A percentile compares a stretch with the other conserved stretches of the same genome.
Evolutionary conservation across 2,797 vertebrate species (phyloP).

Genomic region (Megaceryle alcyon): DNA sequence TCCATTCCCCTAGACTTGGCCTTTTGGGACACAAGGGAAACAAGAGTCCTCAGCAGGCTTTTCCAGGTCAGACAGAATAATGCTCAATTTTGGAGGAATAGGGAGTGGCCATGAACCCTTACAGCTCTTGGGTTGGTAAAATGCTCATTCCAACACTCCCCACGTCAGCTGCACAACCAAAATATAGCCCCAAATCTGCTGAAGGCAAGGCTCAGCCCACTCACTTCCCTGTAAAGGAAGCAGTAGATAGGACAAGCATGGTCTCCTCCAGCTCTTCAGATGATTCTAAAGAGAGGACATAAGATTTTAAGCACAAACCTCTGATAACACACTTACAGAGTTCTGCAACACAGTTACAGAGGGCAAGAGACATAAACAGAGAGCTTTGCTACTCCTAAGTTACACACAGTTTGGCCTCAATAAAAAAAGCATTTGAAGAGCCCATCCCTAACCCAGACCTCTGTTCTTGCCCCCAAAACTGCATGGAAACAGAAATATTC

Average conservation of each 20-base stretch:
- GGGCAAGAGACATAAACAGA: not conserved
- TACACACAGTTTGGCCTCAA: not conserved
- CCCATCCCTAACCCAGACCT: not conserved
- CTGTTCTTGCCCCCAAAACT: slow-evolving; percentile 20
- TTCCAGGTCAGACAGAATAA: not conserved
- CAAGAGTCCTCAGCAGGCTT: not conserved
- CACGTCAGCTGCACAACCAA: not conserved
- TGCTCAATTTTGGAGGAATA: not conserved
- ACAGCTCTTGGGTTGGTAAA: not conserved
- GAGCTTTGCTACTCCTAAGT: not conserved
- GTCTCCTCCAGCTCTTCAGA: not conserved
- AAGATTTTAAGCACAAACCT: not conserved
- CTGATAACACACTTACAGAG: not conserved
- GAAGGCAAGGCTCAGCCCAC: slow-evolving; percentile 19
- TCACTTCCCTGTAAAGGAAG: slow-evolving; percentile 28
- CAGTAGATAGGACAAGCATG: not conserved
- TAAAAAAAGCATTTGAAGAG: not conserved
- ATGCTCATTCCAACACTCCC: not conserved
- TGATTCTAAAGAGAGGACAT: not conserved
- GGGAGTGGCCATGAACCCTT: not conserved
- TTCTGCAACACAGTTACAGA: not conserved
- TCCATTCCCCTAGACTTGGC: not conserved
- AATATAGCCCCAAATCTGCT: not conserved
- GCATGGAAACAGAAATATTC: slow-evolving; percentile 73
- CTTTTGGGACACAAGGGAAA: not conserved